These are phyloP conservation scores for Pachyramphus minor DNA, from an alignment of 2,113 vertebrate genomes.

Conservation along the genomic window DNA sequence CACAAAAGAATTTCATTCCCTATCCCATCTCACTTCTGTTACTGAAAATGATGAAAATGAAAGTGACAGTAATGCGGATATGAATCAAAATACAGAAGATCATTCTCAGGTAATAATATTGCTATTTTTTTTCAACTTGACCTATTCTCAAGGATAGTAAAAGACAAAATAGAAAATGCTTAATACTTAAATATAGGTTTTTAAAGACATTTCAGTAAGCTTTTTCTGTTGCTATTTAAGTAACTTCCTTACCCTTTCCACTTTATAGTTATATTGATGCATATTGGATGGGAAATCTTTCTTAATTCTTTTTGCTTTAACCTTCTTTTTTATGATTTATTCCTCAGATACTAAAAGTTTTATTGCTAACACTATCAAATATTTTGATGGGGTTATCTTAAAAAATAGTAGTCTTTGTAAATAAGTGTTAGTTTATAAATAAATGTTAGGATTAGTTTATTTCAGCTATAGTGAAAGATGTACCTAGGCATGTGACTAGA, in stretches of 20 bases:
- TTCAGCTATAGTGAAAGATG: background rate
- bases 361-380: background rate
- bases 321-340: background rate
- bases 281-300: background rate
- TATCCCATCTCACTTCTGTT: constrained; percentile 65
- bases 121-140: background rate
- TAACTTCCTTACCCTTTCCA: background rate
- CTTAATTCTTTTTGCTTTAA: background rate
- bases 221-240: background rate
- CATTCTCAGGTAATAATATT: constrained; percentile 72
- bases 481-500: background rate
- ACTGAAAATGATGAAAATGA: constrained; percentile 76
- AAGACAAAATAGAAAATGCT: background rate
- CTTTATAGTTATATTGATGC: background rate
- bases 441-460: background rate
- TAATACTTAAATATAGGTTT: background rate
- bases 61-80: background rate
- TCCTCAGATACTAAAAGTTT: background rate
- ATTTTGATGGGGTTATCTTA: background rate
- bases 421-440: background rate
- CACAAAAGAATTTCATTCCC: constrained; percentile 33
- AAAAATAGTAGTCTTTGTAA: background rate
- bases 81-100: constrained; percentile 9
- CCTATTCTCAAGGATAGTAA: background rate
- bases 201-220: background rate